Base-by-base conservation (phyloP, 2,797 vertebrate species). In the Meriones psammophilus region DNA sequence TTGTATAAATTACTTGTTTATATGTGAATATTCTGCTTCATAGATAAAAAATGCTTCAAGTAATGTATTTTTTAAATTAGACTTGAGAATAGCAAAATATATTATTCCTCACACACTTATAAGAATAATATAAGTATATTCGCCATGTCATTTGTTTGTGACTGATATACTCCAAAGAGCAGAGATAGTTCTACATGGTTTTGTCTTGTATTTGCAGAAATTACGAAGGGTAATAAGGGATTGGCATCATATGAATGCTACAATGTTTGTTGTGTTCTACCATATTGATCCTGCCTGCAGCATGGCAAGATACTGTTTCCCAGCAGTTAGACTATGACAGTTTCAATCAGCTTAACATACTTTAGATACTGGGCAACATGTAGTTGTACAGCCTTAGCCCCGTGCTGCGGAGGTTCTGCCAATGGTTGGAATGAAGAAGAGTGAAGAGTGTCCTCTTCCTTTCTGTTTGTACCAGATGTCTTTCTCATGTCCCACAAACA, bases 11-110 rank as follows among this genome's bases (percentile, higher is more conserved):
- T 92, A 15, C 77, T 92, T 97, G 42, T 24, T 85, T 86, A 42
- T 39, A 33, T 85, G 30, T 73, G 42, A 17, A 86, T 54, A 78
- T 90, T 86, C 20, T 90, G 8, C 89, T 86, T 84, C 36, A 42
- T 87, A 86, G 14, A 24, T 74, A 26, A 78, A 88, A 84, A 39
- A n/a, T 86, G 17, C 68, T 92, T 96, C 68, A 74, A 39, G 10
- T 66, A 73, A 78, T 14, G 71, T 78, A 56, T 69, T 92, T 84
- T 97, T 89, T 90, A 39, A 14, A 28, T 76, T 54, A 68, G 36
- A 85, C 2, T 46, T 50, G 68, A 91, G 39, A 94, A 77, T 81
- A n/a, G 8, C 26, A 91, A 87, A 87, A 91, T 68, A 17, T 54
- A 30, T 92, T 95, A 64, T 88, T 78, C 26, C 39, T 62, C 71